A percentile compares a stretch with the other conserved stretches of the same genome.
Conservation (phyloP, 1,140 invertebrate species). For the Cylas formicarius region DNA sequence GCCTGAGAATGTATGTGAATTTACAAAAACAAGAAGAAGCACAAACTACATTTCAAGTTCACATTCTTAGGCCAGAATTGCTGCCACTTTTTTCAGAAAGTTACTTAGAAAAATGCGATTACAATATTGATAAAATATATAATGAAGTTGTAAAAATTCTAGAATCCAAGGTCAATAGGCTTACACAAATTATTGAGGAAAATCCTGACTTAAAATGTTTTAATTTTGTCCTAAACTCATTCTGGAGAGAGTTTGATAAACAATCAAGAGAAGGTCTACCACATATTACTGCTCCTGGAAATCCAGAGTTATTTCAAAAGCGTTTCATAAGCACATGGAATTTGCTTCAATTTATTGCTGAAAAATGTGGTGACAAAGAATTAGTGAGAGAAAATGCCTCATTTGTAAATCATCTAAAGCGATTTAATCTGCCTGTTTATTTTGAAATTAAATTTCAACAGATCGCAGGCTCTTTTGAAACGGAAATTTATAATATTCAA, state of each 20-base stretch:
- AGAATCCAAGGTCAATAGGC: conserved; percentile 54
- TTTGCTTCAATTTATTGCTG: conserved; percentile 72
- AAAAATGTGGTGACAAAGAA: conserved; percentile 53
- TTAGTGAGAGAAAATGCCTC: conserved; percentile 38
- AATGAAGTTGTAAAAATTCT: conserved; percentile 65
- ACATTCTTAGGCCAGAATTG: conserved; percentile 66
- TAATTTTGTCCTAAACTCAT: conserved; percentile 81
- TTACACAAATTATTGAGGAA: conserved; percentile 53
- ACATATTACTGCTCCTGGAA: conserved; percentile 83
- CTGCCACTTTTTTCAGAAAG: conserved; percentile 68
- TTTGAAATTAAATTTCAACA: conserved; percentile 92
- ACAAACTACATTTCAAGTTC: conserved; percentile 61
- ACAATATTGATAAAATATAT: conserved; percentile 69
- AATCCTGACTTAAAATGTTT: conserved; percentile 54
- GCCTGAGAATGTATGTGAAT: conserved; percentile 59
- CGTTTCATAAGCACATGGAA: conserved; percentile 73
- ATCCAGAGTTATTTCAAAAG: conserved; percentile 80
- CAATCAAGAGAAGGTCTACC: conserved; percentile 69
- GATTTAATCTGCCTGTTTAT: conserved; percentile 92
- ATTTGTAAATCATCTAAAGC: conserved; percentile 57
- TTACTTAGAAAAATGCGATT: conserved; percentile 53
- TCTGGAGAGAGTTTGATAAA: conserved; percentile 79
- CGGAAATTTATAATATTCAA: conserved; percentile 17
- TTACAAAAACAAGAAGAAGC: conserved; percentile 62
- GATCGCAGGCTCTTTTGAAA: conserved; percentile 53